A percentile compares a stretch with the other conserved stretches of the same genome.
Evolutionary conservation across 2,113 vertebrate species (phyloP).

Genomic region (Muscicapa adusta): DNA sequence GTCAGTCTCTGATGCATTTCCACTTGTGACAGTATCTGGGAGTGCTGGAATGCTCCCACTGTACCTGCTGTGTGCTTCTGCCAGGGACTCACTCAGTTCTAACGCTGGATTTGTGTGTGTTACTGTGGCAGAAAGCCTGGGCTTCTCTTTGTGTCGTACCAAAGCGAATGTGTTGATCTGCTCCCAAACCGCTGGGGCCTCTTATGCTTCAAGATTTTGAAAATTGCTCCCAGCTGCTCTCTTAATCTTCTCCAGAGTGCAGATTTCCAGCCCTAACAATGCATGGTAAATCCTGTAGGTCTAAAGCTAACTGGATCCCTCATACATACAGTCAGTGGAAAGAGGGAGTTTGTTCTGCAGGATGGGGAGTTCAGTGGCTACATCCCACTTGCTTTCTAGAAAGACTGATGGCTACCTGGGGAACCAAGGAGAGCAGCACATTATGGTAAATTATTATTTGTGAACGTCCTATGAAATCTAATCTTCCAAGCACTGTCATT

Average conservation of each 20-base stretch:
- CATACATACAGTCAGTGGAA: fast-evolving
- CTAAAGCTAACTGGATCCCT: neutral
- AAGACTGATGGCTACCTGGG: neutral
- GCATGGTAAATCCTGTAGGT: neutral
- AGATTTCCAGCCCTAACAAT: neutral
- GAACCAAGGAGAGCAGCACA: neutral
- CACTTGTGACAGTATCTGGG: conserved; percentile 23
- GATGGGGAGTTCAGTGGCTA: neutral
- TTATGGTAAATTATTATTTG: neutral
- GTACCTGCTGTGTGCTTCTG: conserved; percentile 39
- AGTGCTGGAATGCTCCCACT: conserved; percentile 33
- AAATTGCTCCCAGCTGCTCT: neutral
- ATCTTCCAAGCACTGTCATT: neutral
- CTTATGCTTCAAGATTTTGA: neutral
- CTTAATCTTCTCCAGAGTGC: neutral
- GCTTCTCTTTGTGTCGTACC: neutral
- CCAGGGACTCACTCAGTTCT: conserved; percentile 15
- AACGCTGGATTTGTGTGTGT: neutral
- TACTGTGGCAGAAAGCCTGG: neutral
- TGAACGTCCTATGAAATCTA: neutral
- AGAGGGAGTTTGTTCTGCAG: neutral
- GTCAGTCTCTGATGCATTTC: conserved; percentile 39
- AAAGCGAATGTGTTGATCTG: neutral
- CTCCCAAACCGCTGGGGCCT: neutral
- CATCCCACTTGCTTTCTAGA: neutral